Base-by-base conservation (phyloP, 2,888 invertebrate species). In the Lamproptera curius region DNA sequence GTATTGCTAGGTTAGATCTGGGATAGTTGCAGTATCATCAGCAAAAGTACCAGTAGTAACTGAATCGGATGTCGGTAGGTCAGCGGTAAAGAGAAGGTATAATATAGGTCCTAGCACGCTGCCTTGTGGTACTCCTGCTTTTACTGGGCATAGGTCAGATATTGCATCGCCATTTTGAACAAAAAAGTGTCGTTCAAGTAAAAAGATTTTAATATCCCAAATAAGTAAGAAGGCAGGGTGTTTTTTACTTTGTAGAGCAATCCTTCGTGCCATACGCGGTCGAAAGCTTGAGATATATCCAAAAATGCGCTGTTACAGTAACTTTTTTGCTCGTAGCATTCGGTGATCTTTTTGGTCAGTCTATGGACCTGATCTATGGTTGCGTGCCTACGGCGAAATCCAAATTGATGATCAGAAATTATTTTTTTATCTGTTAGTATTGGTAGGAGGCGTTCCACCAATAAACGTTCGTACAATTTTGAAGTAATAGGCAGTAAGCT, bases 221-320 rank as follows among this genome's bases (percentile, higher is more conserved):
- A 3, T 0, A 1, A 0, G 23, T 50, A 44, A 46, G 10, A 11
- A 38, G 28, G 50, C 28, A 8, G 57, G 54, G 1, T 57, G 31
- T n/a, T 1, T 43, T 56, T 15, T 15, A 20, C 23, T 16, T 6
- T 10, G 15, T 5, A 39, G 2, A 42, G 6, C 2, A 16, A n/a
- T 9, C 28, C 28, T 9, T 28, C 28, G n/a, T 28, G 28, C 28
- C 59, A 62, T 0, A 62, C 59, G 17, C 42, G 41, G 33, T 59
- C 59, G 34, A 62, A 61, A 0, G n/a, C n/a, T n/a, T n/a, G n/a
- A n/a, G n/a, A n/a, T n/a, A n/a, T n/a, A n/a, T n/a, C n/a, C n/a
- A n/a, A n/a, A n/a, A n/a, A 58, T 41, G 14, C 58, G 55, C 1
- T 59, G 39, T 16, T 59, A 59, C 0, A 28, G 28, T 53, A 47